Conservation (phyloP, 2,888 invertebrate species). For the Pheosia tremula region DNA sequence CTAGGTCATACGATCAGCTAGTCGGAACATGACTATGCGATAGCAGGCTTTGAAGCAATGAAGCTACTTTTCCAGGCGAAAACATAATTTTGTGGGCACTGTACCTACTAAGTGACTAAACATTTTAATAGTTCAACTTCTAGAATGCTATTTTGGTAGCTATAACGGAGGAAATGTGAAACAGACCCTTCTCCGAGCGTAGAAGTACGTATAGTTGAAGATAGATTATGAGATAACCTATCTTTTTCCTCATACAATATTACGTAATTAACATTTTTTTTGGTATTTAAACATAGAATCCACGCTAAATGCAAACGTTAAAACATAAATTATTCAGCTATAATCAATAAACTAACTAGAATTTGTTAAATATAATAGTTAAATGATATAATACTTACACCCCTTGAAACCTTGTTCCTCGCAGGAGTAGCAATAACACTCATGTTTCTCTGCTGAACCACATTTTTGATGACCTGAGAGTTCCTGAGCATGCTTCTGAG, state of each 20-base stretch:
- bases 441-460: constrained; percentile 68
- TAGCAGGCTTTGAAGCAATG: too few relatives aligned
- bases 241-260: constrained; percentile 22
- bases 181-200: too few relatives aligned
- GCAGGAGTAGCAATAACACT: constrained; percentile 62
- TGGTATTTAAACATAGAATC: not conserved
- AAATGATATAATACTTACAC: constrained; percentile 51
- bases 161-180: too few relatives aligned
- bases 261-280: constrained; percentile 44
- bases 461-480: constrained; percentile 62
- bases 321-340: not conserved
- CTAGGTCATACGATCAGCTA: too few relatives aligned
- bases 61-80: too few relatives aligned
- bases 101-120: too few relatives aligned
- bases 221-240: constrained; percentile 35
- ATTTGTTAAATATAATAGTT: not conserved
- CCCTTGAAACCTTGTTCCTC: constrained; percentile 62
- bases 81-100: too few relatives aligned
- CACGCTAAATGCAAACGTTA: not conserved
- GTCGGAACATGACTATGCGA: too few relatives aligned
- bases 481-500: constrained; percentile 63
- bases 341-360: not conserved
- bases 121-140: too few relatives aligned
- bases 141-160: too few relatives aligned
- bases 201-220: too few relatives aligned